A percentile compares a stretch with the other conserved stretches of the same genome.
These are phyloP conservation scores for Eupithecia exiguata DNA, from an alignment of 2,888 invertebrate species.

Conservation along the genomic window DNA sequence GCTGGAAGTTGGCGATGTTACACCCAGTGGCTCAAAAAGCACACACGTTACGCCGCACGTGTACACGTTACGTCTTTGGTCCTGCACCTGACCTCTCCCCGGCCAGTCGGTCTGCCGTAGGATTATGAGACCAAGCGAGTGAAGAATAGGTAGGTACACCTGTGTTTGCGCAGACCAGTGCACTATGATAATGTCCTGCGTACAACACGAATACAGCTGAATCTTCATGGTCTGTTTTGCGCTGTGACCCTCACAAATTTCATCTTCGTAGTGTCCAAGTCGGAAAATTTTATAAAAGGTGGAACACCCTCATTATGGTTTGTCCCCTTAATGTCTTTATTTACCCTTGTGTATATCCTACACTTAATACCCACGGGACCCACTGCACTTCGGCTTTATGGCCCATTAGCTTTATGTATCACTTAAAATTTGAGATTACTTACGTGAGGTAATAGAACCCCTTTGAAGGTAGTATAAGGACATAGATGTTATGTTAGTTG, in stretches of 20 bases:
- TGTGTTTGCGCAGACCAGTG: no score
- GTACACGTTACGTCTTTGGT: no score
- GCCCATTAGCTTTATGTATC: constrained; percentile 41
- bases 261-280: background rate
- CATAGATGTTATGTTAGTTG: background rate
- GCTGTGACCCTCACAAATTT: background rate
- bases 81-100: no score
- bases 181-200: no score
- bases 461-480: constrained; percentile 14
- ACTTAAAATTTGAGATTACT: constrained; percentile 45
- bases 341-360: constrained; percentile 17
- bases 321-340: constrained; percentile 21
- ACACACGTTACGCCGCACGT: no score
- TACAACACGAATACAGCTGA: background rate
- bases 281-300: background rate
- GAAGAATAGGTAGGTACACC: no score
- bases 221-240: background rate
- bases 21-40: no score
- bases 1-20: no score
- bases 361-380: constrained; percentile 31
- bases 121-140: no score
- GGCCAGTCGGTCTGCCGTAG: no score
- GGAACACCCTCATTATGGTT: constrained; percentile 18
- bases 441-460: constrained; percentile 23
- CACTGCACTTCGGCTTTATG: constrained; percentile 37